Evolutionary conservation across 2,888 invertebrate species (phyloP), one percentile per base, ranked within the genome.

Genomic region (Beris morrisii): DNA sequence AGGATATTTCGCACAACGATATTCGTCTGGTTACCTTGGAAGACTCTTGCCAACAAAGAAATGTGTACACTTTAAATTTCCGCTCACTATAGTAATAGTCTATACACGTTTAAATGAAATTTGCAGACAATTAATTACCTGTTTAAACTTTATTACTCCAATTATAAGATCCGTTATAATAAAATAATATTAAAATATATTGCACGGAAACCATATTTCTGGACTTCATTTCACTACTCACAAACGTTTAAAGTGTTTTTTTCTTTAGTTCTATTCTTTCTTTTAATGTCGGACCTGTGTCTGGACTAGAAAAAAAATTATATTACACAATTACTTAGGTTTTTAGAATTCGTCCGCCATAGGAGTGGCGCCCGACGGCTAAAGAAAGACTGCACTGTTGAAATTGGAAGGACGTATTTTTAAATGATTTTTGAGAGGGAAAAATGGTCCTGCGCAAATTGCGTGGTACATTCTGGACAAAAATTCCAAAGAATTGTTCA

Each of bases 101-200:
- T 22, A 22, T 22, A 2, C 1, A 22, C 22, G 22, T 22, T 22
- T 22, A 22, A 22, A 22, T 22, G 22, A 22, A 22, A 22, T 22
- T n/a, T 13, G 50, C 13, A 50, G 38, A 43, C 9, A 15, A 12
- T 15, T 38, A 59, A 12, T 52, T 61, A 61, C 61, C 61, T 61
- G 22, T 61, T 52, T 61, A 61, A 38, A 61, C 7, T 43, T 56
- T 11, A n/a, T 43, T 77, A 80, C 75, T 80, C 80, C 80, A 80
- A 79, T 80, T 80, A 74, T 80, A 80, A 68, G 79, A 80, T 73
- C 80, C 80, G 77, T 79, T 80, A 71, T 80, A 80, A 76, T 78
- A 80, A 79, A 80, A 79, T 74, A 80, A 79, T 76, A 79, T 80
- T 76, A 80, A 77, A 75, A 80, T 79, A 73, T 79, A 78, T 75